Evolutionary conservation across 2,888 invertebrate genomes (phyloP), one percentile per base, ranked within the genome.

Genomic region (Cosmia trapezina): DNA sequence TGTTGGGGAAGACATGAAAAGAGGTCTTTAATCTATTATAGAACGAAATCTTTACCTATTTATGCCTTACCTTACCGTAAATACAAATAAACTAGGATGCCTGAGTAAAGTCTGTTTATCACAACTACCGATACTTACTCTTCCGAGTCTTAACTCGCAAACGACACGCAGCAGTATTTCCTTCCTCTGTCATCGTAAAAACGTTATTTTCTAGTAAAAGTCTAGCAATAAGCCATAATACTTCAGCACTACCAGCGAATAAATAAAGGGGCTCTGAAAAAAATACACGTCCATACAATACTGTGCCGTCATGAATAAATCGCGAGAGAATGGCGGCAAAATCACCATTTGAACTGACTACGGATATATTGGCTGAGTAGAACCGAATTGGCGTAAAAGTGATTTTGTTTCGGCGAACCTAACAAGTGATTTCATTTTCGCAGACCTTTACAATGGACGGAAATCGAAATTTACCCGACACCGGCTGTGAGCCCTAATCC

Each of bases 371-470:
- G 89, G 82, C 81, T 82, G 87, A 88, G 82, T 87, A 85, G 84
- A 88, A 88, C 86, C 87, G 87, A 90, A 91, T 90, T 91, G 92
- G 88, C 91, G 90, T 91, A 91, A 93, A 93, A 93, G 91, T 91
- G 92, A 92, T 92, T 93, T 91, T 90, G 90, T 92, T 91, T 90
- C 89, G 87, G 84, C 83, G 86, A 89, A 84, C 88, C 88, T 90
- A 89, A 89, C 91, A 89, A 92, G 90, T 91, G 92, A 93, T 92
- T 91, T 90, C 90, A 91, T 93, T 93, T 90, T 88, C 87, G 84
- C 87, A 87, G 89, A 88, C 91, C 91, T 89, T 89, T 86, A 90
- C 91, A 92, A 93, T 92, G 89, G 92, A 81, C 92, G 94, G 93
- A 94, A 93, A 93, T 92, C 90, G 91, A 88, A 89, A 91, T 93